Evolutionary conservation across 2,888 invertebrate genomes (phyloP), one percentile per base, ranked within the genome.

Genomic region (Dynastes tityus): DNA sequence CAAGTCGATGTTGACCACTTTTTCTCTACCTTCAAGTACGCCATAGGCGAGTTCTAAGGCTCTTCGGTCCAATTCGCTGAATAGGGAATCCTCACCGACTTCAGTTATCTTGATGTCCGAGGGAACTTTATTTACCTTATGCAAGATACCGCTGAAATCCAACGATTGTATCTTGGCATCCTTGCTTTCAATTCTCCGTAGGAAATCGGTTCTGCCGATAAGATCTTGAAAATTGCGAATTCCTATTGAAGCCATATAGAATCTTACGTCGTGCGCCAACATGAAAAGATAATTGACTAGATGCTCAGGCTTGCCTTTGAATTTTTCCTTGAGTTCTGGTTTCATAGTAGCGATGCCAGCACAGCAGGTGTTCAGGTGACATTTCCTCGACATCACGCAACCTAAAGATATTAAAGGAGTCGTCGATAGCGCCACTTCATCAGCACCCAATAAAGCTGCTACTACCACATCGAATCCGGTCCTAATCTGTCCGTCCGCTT

Each of bases 351-450:
- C 99, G 85, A 99, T 96, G 80, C 99, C 99, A 79, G 99, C 99
- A 0, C 99, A 99, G 83, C 99, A 99, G 5, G 99, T 99, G 90
- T 99, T 99, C 84, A 99, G 90, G 89, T 99, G 99, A 86, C 99
- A 99, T 88, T 99, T 99, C 78, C 99, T 92, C 99, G 99, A 99
- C 99, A 99, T 99, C 0, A 98, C 99, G 87, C 99, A 99, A 2
- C 99, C 99, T 89, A 99, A 93, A 0, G 96, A 98, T 86, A 99
- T 98, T 73, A 99, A 91, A 0, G 99, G 99, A 2, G 98, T 99
- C 0, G 99, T 99, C 87, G 98, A 98, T 90, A 99, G 97, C 32
- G 98, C 99, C 87, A 98, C 97, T 89, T 99, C 99, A 88, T 99
- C 99, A 8, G 99, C 99, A 37, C 99, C 99, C 53, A 99, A 90